Evolutionary conservation across 2,113 vertebrate genomes (phyloP).

Genomic region (Mungos mungo): DNA sequence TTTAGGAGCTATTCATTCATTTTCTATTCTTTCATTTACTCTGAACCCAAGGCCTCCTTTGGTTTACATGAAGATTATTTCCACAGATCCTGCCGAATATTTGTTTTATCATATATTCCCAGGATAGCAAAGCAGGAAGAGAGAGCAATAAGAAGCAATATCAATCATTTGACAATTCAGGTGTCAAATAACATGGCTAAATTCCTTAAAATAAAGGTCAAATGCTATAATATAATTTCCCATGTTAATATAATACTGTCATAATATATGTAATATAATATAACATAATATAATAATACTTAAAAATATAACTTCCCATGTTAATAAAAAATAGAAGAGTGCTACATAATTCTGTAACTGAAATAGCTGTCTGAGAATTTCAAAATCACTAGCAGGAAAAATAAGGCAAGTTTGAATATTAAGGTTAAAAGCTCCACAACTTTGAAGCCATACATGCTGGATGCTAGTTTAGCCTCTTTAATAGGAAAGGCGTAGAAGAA

Average conservation of each 20-base stretch:
- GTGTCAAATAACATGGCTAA: background rate
- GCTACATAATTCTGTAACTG: background rate
- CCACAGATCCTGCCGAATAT: background rate
- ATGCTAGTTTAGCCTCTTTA: background rate
- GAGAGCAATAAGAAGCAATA: background rate
- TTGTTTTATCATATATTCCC: background rate
- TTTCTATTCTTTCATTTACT: background rate
- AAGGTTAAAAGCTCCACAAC: background rate
- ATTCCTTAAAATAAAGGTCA: background rate
- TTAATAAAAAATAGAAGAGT: background rate
- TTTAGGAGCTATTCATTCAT: background rate
- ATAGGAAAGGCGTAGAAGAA: background rate
- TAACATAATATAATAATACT: no score
- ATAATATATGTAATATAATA: no score
- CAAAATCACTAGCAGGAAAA: conserved; percentile 5
- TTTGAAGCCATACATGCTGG: background rate
- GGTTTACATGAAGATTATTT: background rate
- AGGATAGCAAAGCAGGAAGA: background rate
- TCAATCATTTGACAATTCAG: background rate
- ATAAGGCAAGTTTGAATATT: background rate
- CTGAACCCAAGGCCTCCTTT: background rate
- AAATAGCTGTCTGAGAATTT: background rate
- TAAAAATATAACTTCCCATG: no score
- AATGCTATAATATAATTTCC: no score
- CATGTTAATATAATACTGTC: no score